phyloP scores from a whole-genome alignment of 2,888 invertebrate species.

The Agrochola litura region DNA sequence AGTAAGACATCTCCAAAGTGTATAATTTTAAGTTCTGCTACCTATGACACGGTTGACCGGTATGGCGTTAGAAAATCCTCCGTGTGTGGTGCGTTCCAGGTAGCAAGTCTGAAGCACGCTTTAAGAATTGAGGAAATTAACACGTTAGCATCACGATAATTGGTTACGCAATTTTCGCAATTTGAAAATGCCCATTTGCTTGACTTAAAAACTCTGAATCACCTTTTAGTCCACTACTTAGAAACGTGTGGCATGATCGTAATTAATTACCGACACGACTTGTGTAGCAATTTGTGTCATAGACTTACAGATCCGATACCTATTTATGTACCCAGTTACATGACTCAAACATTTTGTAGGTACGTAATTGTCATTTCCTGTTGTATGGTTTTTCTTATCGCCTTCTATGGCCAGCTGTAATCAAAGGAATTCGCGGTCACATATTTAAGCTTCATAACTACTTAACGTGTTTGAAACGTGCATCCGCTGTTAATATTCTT shows the following conservation, averaged over 20 bases:
- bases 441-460: constrained; percentile 35
- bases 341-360: constrained; percentile 39
- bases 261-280: constrained; percentile 32
- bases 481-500: constrained; percentile 44
- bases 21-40: neutral
- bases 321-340: constrained; percentile 18
- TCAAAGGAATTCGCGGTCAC: constrained; percentile 44
- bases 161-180: neutral
- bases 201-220: neutral
- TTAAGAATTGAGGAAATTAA: neutral
- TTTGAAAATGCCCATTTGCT: neutral
- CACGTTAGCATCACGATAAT: neutral
- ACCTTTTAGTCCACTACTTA: neutral
- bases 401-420: constrained; percentile 43
- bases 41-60: neutral
- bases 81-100: no score
- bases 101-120: neutral
- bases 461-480: constrained; percentile 46
- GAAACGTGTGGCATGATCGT: neutral
- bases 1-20: constrained; percentile 6
- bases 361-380: constrained; percentile 48
- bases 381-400: constrained; percentile 38
- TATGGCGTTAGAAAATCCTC: neutral
- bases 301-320: constrained; percentile 14
- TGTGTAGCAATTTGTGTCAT: constrained; percentile 31